Base-by-base conservation (phyloP, 1,140 invertebrate genomes). In the Gryon sp. region DNA sequence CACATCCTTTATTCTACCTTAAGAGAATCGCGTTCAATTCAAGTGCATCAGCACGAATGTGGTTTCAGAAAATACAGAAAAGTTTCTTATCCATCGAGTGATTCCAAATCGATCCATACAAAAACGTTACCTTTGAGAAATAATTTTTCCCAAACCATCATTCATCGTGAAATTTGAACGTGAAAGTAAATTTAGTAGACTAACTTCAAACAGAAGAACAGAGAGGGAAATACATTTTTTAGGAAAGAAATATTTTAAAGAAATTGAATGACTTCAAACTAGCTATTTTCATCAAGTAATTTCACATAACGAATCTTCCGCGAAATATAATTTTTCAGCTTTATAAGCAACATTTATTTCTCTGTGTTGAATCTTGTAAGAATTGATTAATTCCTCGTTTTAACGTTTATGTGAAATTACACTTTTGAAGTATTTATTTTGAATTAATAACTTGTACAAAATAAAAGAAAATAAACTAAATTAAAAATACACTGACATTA, bases 41-140 rank as follows among this genome's bases (percentile, higher is more conserved):
- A 53, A 72, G 66, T 76, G 63, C 63, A 76, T 63, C 63, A 60
- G 74, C 65, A 66, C 65, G 59, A 70, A 70, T 65, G 74, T 60
- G 45, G 74, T 55, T 46, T 53, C 40, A 59, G 57, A 55, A 72
- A 76, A 65, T 59, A 63, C 52, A 38, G 38, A 57, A 65, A 30
- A 52, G 65, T 76, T 65, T 70, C 63, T 76, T 70, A 76, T 76
- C 52, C 60, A 45, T 66, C 59, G 65, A 69, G 48, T 62, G 55
- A 75, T 75, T 60, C 63, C 24, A 24, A 62, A 76, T 76, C 74
- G 66, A 65, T 76, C 50, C 9, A n/a, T 11, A 43, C 22, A 45
- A 50, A 70, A 76, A 59, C 57, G 50, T 43, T 66, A 53, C 48
- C 72, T 75, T 68, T 62, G 62, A 75, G 55, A 68, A 62, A 75